phyloP scores from a whole-genome alignment of 2,113 vertebrate species.

The Plecotus auritus region DNA sequence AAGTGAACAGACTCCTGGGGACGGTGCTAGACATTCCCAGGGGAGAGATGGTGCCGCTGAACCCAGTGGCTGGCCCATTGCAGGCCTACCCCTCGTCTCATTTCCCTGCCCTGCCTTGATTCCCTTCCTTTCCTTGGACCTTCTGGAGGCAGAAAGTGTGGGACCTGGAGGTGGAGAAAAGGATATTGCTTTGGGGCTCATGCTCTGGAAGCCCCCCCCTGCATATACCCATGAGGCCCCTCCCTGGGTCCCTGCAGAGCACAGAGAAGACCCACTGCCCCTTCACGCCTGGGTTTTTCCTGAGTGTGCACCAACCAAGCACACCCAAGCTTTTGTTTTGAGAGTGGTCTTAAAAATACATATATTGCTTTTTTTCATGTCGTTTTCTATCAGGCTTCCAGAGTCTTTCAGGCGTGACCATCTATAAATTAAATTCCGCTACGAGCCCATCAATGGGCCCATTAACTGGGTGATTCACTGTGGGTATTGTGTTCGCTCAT shows the following conservation, averaged over 20 bases:
- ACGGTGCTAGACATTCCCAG: neutral
- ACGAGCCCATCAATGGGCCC: neutral
- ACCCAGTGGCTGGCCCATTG: rapidly evolving
- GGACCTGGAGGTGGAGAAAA: neutral
- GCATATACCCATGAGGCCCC: too few species aligned
- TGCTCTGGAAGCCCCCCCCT: neutral
- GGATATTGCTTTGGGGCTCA: rapidly evolving
- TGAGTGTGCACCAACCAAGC: neutral
- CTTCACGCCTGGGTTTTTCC: neutral
- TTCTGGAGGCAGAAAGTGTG: neutral
- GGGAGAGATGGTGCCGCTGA: too few species aligned
- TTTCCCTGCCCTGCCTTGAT: neutral
- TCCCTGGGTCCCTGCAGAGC: neutral
- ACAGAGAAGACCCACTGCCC: too few species aligned
- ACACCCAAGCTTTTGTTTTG: neutral
- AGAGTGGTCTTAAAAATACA: neutral
- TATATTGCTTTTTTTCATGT: neutral
- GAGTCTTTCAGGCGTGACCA: constrained; percentile 4
- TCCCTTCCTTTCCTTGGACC: neutral
- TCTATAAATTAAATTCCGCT: constrained; percentile 49
- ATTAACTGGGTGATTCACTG: neutral
- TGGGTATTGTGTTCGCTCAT: constrained; percentile 14
- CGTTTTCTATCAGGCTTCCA: neutral
- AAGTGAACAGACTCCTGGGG: rapidly evolving
- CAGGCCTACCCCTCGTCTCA: neutral